Evolutionary conservation across 2,113 vertebrate genomes (phyloP).

Genomic region (Callionymus lyra): DNA sequence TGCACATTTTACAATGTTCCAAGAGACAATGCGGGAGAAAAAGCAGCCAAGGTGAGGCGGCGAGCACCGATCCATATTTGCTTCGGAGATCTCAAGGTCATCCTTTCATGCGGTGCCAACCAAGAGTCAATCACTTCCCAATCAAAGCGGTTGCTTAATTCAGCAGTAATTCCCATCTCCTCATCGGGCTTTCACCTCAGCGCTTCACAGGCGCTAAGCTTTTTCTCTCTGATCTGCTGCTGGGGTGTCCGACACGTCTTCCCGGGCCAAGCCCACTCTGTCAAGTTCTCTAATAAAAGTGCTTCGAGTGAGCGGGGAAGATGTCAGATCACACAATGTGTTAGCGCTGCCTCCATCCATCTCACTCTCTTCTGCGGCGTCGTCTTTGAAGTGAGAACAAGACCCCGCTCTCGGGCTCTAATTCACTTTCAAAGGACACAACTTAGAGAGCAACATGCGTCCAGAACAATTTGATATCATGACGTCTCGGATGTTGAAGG

Average conservation of each 20-base stretch:
- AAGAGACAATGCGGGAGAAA: slow-evolving; percentile 18
- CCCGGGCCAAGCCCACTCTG: slow-evolving; percentile 28
- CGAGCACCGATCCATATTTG: slow-evolving; percentile 39
- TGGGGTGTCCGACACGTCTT: slow-evolving; percentile 35
- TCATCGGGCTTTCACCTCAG: slow-evolving; percentile 26
- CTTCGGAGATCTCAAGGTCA: slow-evolving; percentile 66
- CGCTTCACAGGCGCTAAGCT: slow-evolving; percentile 32
- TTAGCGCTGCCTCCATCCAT: slow-evolving; percentile 23
- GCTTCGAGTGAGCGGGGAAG: slow-evolving; percentile 33
- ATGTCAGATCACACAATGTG: slow-evolving; percentile 42
- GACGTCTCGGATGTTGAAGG: too few species aligned
- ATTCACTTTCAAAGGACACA: too few species aligned
- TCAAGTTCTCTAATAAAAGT: slow-evolving; percentile 33
- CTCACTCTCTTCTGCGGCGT: slow-evolving; percentile 34
- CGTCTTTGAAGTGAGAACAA: slow-evolving; percentile 19
- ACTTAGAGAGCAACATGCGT: too few species aligned
- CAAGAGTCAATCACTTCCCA: slow-evolving; percentile 60
- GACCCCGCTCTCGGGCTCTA: too few species aligned
- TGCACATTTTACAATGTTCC: neutral
- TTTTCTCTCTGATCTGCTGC: slow-evolving; percentile 40
- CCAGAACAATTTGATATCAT: too few species aligned
- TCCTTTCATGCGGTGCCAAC: slow-evolving; percentile 71
- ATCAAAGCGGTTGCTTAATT: slow-evolving; percentile 67
- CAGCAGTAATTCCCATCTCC: slow-evolving; percentile 60
- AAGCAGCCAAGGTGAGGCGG: too few species aligned